Conservation (phyloP, 2,888 invertebrate genomes). For the Lithophane ornitopus region DNA sequence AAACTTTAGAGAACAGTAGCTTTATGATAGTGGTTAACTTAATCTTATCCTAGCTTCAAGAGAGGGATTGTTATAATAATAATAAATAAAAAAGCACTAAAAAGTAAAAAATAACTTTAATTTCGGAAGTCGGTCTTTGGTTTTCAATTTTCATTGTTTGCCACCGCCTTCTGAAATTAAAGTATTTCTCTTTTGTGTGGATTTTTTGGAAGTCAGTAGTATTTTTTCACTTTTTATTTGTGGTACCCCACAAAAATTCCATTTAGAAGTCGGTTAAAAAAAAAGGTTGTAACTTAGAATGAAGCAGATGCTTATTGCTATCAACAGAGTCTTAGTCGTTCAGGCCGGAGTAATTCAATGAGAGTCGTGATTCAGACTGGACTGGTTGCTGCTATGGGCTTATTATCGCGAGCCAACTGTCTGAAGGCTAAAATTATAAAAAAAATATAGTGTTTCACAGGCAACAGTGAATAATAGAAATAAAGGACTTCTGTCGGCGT, state of each 20-base stretch:
- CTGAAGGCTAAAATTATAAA: constrained; percentile 37
- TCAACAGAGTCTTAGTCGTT: constrained; percentile 9
- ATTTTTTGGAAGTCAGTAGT: too few species aligned
- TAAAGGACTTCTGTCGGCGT: constrained; percentile 8
- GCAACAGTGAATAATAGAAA: constrained; percentile 14
- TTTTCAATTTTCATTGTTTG: too few species aligned
- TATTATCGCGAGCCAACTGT: constrained; percentile 32
- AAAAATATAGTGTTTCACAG: constrained; percentile 24
- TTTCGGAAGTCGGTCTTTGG: too few species aligned
- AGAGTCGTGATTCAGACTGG: constrained; percentile 30
- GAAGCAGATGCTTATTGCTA: constrained; percentile 21
- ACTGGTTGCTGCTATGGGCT: constrained; percentile 28
- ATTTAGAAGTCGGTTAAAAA: too few species aligned
- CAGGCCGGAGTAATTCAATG: constrained; percentile 25
- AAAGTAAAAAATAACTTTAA: too few species aligned
- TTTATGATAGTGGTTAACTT: background rate
- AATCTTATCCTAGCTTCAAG: background rate
- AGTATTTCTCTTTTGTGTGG: too few species aligned
- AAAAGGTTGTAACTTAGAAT: constrained; percentile 8
- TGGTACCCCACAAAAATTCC: too few species aligned
- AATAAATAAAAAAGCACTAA: too few species aligned
- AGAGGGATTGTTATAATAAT: too few species aligned
- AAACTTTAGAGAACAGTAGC: background rate
- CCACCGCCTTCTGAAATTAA: too few species aligned
- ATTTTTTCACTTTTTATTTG: too few species aligned